Conservation (phyloP, 2,113 vertebrate genomes). For the Gymnogyps californianus region DNA sequence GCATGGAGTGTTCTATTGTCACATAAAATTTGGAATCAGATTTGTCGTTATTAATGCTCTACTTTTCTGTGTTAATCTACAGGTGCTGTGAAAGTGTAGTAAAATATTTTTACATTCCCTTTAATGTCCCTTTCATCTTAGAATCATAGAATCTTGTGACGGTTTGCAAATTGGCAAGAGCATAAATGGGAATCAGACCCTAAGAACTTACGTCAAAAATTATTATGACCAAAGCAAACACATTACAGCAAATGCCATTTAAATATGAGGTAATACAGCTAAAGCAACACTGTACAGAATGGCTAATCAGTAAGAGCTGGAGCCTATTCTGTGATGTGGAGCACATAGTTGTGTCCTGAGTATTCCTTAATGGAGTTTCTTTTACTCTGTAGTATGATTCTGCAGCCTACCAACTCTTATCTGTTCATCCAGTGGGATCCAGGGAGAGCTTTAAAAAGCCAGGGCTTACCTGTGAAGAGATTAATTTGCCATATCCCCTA, state of each 20-base stretch:
- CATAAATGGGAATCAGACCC: neutral
- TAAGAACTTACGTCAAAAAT: neutral
- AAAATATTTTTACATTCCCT: neutral
- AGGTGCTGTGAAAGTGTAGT: neutral
- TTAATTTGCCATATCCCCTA: accelerated
- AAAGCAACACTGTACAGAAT: neutral
- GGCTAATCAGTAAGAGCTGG: neutral
- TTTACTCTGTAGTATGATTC: neutral
- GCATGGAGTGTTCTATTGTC: neutral
- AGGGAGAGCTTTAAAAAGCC: neutral
- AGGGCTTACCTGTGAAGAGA: neutral
- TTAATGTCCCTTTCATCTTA: neutral
- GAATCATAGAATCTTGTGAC: neutral
- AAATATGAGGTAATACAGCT: neutral
- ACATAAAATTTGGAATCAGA: neutral
- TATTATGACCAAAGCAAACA: neutral
- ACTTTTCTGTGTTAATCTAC: neutral
- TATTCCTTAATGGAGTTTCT: neutral
- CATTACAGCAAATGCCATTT: neutral
- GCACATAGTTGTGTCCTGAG: neutral
- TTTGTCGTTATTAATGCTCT: neutral
- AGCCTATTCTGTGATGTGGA: neutral
- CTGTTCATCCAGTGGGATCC: neutral
- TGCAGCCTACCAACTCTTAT: neutral
- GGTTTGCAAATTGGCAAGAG: neutral